phyloP scores from a whole-genome alignment of 2,113 vertebrate species.

The Chlamydotis undulata region DNA sequence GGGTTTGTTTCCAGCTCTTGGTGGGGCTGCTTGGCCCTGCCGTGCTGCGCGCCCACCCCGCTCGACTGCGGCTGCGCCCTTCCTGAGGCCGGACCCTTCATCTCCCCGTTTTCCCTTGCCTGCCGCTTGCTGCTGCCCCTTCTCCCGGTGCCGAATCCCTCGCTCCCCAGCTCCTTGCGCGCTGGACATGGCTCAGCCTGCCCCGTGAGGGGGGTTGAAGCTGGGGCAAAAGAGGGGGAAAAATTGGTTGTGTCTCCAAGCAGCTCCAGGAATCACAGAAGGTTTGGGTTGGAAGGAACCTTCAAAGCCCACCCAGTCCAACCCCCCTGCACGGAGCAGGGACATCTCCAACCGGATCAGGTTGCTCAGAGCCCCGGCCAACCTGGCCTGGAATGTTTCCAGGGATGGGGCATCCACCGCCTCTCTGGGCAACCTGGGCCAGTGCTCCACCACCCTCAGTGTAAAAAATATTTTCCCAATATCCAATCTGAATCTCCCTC shows the following conservation, averaged over 20 bases:
- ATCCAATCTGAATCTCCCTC: too few relatives aligned
- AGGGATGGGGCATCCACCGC: too few relatives aligned
- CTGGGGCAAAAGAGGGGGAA: neutral
- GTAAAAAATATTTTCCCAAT: too few relatives aligned
- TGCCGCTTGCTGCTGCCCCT: neutral
- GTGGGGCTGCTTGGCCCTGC: neutral
- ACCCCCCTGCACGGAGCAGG: too few relatives aligned
- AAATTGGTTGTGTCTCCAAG: accelerated
- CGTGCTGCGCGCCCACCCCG: accelerated
- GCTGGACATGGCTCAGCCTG: accelerated
- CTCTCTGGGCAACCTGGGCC: too few relatives aligned
- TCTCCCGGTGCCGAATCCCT: neutral
- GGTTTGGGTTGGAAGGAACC: too few relatives aligned
- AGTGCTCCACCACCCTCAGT: too few relatives aligned
- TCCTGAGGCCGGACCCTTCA: neutral
- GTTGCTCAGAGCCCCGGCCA: too few relatives aligned
- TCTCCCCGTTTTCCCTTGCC: neutral
- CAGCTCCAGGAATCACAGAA: neutral
- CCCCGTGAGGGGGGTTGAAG: neutral
- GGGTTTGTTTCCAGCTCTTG: neutral
- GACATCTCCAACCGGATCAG: too few relatives aligned
- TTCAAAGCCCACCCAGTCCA: too few relatives aligned
- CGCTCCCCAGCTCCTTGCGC: neutral
- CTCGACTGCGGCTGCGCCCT: accelerated
- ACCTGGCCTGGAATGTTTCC: too few relatives aligned